Evolutionary conservation across 1,140 invertebrate species (phyloP).

Genomic region (Nomia melanderi): DNA sequence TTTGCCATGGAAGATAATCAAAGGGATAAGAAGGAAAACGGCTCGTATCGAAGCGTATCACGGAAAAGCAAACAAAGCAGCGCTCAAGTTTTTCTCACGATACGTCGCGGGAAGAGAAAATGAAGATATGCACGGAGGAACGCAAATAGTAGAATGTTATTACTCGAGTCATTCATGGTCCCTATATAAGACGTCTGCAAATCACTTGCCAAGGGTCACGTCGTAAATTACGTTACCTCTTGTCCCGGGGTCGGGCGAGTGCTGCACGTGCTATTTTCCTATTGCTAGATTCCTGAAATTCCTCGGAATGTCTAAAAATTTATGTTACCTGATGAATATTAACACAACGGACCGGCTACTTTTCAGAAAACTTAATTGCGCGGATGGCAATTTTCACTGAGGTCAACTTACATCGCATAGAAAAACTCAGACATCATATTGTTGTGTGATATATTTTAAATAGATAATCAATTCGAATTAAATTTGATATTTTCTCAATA

Average conservation of each 20-base stretch:
- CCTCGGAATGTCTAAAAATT: too few relatives aligned
- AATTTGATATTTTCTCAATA: too few relatives aligned
- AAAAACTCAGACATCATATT: too few relatives aligned
- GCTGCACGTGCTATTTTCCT: neutral
- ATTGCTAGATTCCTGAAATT: too few relatives aligned
- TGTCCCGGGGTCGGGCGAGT: neutral
- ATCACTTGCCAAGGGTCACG: constrained; percentile 44
- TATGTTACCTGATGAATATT: too few relatives aligned
- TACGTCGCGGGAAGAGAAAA: neutral
- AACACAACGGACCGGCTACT: too few relatives aligned
- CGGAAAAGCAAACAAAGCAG: constrained; percentile 14
- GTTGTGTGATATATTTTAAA: too few relatives aligned
- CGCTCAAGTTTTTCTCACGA: constrained; percentile 25
- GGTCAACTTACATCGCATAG: too few relatives aligned
- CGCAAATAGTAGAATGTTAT: constrained; percentile 18
- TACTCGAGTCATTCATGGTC: constrained; percentile 23
- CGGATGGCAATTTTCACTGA: too few relatives aligned
- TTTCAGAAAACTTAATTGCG: too few relatives aligned
- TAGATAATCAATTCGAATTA: too few relatives aligned
- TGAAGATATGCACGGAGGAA: constrained; percentile 3
- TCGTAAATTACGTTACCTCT: constrained; percentile 34
- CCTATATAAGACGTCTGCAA: constrained; percentile 41
- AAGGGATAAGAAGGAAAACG: neutral
- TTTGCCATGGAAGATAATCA: too few relatives aligned
- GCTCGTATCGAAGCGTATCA: neutral